Conservation (phyloP, 2,888 invertebrate species). For the Magallana nippona region DNA sequence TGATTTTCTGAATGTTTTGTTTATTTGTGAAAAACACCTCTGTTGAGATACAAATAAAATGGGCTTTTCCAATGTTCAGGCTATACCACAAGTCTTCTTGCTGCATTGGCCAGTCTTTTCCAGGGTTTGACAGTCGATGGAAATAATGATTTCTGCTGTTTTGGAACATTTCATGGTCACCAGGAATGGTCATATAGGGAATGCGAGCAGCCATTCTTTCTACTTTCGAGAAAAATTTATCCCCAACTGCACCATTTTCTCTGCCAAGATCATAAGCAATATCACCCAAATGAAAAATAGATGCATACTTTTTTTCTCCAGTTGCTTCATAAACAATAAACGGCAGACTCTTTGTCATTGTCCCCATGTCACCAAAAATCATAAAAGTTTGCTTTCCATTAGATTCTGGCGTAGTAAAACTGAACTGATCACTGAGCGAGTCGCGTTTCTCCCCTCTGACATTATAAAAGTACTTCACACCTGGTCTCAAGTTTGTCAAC, state of each 20-base stretch:
- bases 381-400: constrained; percentile 70
- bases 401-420: constrained; percentile 71
- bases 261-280: constrained; percentile 76
- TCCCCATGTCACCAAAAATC: constrained; percentile 77
- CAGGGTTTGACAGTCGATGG: constrained; percentile 74
- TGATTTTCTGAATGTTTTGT: constrained; percentile 82
- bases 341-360: constrained; percentile 61
- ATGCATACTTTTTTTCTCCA: constrained; percentile 60
- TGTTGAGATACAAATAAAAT: constrained; percentile 71
- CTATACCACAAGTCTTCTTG: constrained; percentile 77
- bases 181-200: constrained; percentile 77
- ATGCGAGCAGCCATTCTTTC: constrained; percentile 72
- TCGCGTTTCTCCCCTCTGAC: constrained; percentile 56
- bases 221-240: constrained; percentile 71
- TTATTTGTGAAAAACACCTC: constrained; percentile 81
- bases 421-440: constrained; percentile 68
- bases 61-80: constrained; percentile 74
- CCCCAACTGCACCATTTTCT: constrained; percentile 72
- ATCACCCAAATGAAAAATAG: constrained; percentile 75
- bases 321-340: constrained; percentile 68
- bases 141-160: constrained; percentile 67
- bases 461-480: constrained; percentile 66
- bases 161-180: constrained; percentile 69
- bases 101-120: constrained; percentile 73
- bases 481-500: constrained; percentile 61